Evolutionary conservation across 2,113 vertebrate genomes (phyloP).

Genomic region (Albula goreensis): DNA sequence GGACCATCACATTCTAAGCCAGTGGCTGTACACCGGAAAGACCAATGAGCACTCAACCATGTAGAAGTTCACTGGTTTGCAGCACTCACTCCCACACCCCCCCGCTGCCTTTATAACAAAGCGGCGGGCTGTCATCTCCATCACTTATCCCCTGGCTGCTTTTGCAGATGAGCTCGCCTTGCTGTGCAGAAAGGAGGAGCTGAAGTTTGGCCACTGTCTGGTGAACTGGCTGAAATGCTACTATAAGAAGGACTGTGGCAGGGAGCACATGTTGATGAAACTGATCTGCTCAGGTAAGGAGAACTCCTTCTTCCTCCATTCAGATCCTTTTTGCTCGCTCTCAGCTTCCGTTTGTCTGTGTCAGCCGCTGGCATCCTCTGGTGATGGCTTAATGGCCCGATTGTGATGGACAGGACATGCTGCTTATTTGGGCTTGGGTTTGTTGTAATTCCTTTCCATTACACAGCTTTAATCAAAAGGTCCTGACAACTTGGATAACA

Average conservation of each 20-base stretch:
- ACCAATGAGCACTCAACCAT: slow-evolving; percentile 35
- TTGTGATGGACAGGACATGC: not conserved
- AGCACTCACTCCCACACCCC: not conserved
- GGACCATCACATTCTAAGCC: slow-evolving; percentile 43
- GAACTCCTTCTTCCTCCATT: not conserved
- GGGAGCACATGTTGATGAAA: slow-evolving; percentile 85
- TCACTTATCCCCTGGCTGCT: not conserved
- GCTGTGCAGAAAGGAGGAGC: slow-evolving; percentile 60
- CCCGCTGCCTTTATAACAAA: slow-evolving; percentile 59
- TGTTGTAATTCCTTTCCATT: not conserved
- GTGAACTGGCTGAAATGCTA: slow-evolving; percentile 71
- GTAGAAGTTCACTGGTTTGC: slow-evolving; percentile 43
- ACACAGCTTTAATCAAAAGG: not conserved
- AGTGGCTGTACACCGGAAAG: slow-evolving; percentile 51
- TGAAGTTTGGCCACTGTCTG: slow-evolving; percentile 68
- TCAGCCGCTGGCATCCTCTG: not conserved
- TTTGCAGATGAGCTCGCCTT: slow-evolving; percentile 41
- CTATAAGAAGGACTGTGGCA: slow-evolving; percentile 70
- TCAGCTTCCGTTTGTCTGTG: not conserved
- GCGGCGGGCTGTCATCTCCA: slow-evolving; percentile 42
- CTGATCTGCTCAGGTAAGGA: slow-evolving; percentile 84
- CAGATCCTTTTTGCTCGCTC: not conserved
- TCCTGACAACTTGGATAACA: not conserved
- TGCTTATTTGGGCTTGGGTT: not conserved
- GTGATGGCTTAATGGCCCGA: not conserved